These are phyloP conservation scores for Drosophila bipectinata DNA, from an alignment of 1,140 invertebrate genomes.

Conservation along the genomic window DNA sequence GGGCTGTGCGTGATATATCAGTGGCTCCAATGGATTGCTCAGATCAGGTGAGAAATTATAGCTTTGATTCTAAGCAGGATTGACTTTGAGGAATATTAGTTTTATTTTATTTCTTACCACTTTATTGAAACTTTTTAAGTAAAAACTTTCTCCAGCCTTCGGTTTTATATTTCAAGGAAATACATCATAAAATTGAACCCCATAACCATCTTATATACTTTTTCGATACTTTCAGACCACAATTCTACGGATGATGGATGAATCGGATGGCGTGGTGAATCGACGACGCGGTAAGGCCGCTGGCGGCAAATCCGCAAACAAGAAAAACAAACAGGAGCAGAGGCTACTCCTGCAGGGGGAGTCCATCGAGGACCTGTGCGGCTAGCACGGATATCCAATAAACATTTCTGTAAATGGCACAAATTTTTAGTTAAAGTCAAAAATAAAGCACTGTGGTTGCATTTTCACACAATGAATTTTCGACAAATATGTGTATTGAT, in stretches of 20 bases:
- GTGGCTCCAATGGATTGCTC: constrained; percentile 92
- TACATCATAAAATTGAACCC: background rate
- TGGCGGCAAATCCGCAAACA: constrained; percentile 60
- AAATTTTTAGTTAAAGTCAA: constrained; percentile 28
- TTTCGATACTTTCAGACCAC: constrained; percentile 85
- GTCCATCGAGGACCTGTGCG: constrained; percentile 78
- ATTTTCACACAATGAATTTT: constrained; percentile 24
- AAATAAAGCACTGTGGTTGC: constrained; percentile 38
- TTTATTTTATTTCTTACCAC: too few relatives aligned
- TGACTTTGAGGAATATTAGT: too few relatives aligned
- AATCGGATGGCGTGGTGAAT: constrained; percentile 93
- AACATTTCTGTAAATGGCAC: constrained; percentile 37
- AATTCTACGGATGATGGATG: constrained; percentile 98
- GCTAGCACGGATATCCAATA: constrained; percentile 25
- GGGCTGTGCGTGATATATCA: constrained; percentile 95
- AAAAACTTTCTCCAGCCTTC: background rate
- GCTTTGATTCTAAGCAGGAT: background rate
- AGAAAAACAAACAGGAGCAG: constrained; percentile 69
- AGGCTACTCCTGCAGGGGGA: constrained; percentile 74
- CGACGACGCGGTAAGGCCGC: constrained; percentile 72
- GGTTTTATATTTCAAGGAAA: background rate
- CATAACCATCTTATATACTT: background rate
- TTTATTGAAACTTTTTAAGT: background rate
- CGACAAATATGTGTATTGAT: background rate
- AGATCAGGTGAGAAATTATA: constrained; percentile 85